Evolutionary conservation across 2,888 invertebrate species (phyloP), one percentile per base, ranked within the genome.

Genomic region (Lasioglossum calceatum): DNA sequence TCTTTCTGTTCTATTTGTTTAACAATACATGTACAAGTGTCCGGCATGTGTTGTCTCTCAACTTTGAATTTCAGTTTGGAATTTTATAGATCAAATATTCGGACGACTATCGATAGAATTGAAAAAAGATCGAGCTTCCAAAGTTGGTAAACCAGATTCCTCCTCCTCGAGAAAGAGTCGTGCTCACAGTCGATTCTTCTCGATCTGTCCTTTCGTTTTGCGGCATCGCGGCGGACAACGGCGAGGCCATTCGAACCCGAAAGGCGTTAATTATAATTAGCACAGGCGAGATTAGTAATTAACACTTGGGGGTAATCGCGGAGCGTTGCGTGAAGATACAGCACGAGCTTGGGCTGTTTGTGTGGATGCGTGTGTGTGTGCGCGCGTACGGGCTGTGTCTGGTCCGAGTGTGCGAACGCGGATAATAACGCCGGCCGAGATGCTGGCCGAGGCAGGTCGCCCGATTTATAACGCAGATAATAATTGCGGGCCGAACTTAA

Each of bases 381-480:
- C 64, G 50, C 19, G 50, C 14, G n/a, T 78, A 82, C 54, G 85
- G 70, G n/a, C 42, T 36, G 39, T 36, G 79, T 54, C 73, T 76
- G 78, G 79, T 4, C 61, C 73, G 50, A 80, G 85, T 88, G 87
- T 88, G 88, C 82, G 90, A 86, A 84, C 85, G 87, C 88, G 91
- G 89, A 91, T 92, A 92, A 92, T 92, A 92, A 92, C 91, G 92
- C 84, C 86, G 73, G 86, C 82, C 89, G 87, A 87, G 91, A 87
- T 90, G 88, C 86, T 86, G 86, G 89, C 86, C 88, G 88, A 88
- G 88, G 83, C 89, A 87, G 87, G 89, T 94, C 93, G 92, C 93
- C 94, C 94, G 95, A 95, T 95, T 95, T 95, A 95, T 94, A 95
- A 95, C 95, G 94, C 94, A 94, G 95, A 95, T 95, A 94, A 95